Evolutionary conservation across 1,140 invertebrate species (phyloP).

Genomic region (Sycobia sp.): DNA sequence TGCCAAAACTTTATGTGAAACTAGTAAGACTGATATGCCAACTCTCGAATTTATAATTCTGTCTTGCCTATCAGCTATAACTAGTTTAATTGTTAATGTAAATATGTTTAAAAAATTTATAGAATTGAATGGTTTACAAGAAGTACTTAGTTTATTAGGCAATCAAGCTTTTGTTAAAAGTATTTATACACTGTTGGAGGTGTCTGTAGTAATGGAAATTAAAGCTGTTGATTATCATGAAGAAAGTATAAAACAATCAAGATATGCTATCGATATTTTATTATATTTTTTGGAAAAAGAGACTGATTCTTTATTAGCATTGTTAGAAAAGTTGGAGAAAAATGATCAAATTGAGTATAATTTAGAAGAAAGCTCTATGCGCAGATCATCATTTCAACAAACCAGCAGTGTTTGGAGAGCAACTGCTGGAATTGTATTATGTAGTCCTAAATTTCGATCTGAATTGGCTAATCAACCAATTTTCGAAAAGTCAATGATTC

Average conservation of each 20-base stretch:
- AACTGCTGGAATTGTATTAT: constrained; percentile 64
- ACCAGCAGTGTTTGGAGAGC: constrained; percentile 64
- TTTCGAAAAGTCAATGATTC: constrained; percentile 38
- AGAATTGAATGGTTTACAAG: constrained; percentile 63
- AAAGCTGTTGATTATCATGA: constrained; percentile 53
- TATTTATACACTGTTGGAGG: constrained; percentile 68
- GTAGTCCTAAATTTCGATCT: constrained; percentile 58
- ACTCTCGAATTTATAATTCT: constrained; percentile 65
- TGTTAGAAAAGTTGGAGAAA: constrained; percentile 34
- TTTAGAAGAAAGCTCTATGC: not conserved
- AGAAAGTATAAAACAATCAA: constrained; percentile 13
- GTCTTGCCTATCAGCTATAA: constrained; percentile 67
- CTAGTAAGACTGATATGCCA: constrained; percentile 45
- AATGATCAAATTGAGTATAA: constrained; percentile 6
- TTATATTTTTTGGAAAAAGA: constrained; percentile 61
- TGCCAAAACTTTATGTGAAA: constrained; percentile 59
- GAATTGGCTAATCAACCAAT: constrained; percentile 9
- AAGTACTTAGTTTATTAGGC: constrained; percentile 63
- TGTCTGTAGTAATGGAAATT: constrained; percentile 67
- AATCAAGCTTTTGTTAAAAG: constrained; percentile 64
- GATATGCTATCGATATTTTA: constrained; percentile 48
- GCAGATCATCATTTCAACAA: constrained; percentile 47
- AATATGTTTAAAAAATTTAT: constrained; percentile 67
- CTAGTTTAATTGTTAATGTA: constrained; percentile 63
- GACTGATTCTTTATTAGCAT: constrained; percentile 52